A percentile compares a stretch with the other conserved stretches of the same genome.
These are phyloP conservation scores for Sus cebifrons DNA, from an alignment of 2,797 vertebrate species.

Conservation along the genomic window DNA sequence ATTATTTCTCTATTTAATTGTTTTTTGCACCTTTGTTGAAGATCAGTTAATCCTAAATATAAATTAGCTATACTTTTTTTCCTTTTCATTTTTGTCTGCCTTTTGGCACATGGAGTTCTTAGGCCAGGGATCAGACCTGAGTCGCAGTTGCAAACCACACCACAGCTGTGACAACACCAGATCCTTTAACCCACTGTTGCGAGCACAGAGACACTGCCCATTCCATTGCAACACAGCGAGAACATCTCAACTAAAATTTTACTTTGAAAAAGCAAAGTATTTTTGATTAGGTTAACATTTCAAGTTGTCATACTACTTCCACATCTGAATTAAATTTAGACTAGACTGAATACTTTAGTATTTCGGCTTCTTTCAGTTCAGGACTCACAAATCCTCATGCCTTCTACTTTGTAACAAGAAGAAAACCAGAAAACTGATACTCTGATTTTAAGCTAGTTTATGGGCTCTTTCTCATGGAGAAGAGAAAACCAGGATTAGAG, in stretches of 20 bases:
- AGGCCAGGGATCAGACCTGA: too few relatives aligned
- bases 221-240: neutral
- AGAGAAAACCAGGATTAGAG: neutral
- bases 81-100: too few relatives aligned
- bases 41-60: neutral
- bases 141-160: too few relatives aligned
- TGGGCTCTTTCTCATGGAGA: neutral
- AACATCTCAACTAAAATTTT: slow-evolving; percentile 44
- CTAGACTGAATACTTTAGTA: neutral
- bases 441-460: slow-evolving; percentile 57
- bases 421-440: slow-evolving; percentile 7
- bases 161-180: too few relatives aligned
- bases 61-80: too few relatives aligned
- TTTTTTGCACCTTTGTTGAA: neutral
- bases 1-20: neutral
- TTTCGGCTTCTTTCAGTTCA: slow-evolving; percentile 18
- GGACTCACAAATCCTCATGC: neutral
- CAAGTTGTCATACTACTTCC: neutral
- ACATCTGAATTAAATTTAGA: slow-evolving; percentile 1
- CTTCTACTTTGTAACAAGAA: slow-evolving; percentile 41
- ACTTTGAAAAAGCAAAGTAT: slow-evolving; percentile 43
- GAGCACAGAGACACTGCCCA: too few relatives aligned
- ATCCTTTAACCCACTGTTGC: too few relatives aligned
- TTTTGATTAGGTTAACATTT: slow-evolving; percentile 57
- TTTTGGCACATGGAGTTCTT: too few relatives aligned